These are phyloP conservation scores for Marronus borbonicus DNA, from an alignment of 2,888 invertebrate species.

Conservation along the genomic window DNA sequence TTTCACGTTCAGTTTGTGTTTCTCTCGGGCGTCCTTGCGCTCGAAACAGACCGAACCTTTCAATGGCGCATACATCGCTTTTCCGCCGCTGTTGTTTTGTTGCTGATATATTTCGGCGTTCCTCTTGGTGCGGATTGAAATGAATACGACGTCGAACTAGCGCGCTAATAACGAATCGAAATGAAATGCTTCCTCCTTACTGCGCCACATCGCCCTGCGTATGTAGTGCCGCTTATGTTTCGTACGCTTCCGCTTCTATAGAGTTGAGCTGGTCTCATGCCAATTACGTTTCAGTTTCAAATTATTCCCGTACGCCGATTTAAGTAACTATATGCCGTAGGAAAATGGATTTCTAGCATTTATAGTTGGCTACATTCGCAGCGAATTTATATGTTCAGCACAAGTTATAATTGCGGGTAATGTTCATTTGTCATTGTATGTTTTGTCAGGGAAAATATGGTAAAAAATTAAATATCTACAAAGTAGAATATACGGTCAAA, in stretches of 20 bases:
- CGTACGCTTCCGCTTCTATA: neutral
- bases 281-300: slow-evolving; percentile 15
- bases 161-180: slow-evolving; percentile 15
- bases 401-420: neutral
- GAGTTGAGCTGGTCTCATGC: slow-evolving; percentile 3
- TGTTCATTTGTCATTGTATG: neutral
- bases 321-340: slow-evolving; percentile 6
- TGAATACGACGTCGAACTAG: slow-evolving; percentile 13
- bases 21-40: neutral
- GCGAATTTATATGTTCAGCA: neutral
- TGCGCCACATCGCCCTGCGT: neutral
- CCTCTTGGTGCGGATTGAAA: neutral
- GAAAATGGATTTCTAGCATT: slow-evolving; percentile 11
- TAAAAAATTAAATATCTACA: too few relatives aligned
- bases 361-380: neutral
- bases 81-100: slow-evolving; percentile 7
- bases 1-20: slow-evolving; percentile 17
- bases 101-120: slow-evolving; percentile 9
- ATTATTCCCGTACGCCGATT: slow-evolving; percentile 7
- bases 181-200: slow-evolving; percentile 9
- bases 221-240: neutral
- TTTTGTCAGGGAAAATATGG: neutral
- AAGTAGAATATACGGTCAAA: too few relatives aligned
- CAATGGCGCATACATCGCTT: neutral
- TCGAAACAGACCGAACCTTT: neutral